Evolutionary conservation across 2,888 invertebrate species (phyloP), one percentile per base, ranked within the genome.

Genomic region (Phyto melanocephala): DNA sequence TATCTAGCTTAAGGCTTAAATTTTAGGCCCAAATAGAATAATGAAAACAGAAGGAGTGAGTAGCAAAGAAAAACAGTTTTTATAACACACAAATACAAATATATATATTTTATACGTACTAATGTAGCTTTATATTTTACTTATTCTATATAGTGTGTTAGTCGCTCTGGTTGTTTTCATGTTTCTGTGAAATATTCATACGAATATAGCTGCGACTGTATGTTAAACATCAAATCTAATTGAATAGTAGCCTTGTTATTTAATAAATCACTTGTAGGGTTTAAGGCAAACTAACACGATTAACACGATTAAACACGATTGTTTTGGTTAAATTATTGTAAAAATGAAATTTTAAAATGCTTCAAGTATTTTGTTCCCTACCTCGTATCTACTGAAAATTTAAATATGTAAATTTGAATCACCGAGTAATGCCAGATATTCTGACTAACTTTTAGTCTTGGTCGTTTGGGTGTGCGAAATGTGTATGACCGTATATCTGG

Each of bases 331-430:
- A n/a, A n/a, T n/a, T n/a, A n/a, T n/a, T n/a, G n/a, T n/a, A n/a
- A n/a, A n/a, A n/a, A n/a, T n/a, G n/a, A n/a, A n/a, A n/a, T n/a
- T n/a, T n/a, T n/a, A n/a, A n/a, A n/a, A n/a, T n/a, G n/a, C n/a
- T n/a, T n/a, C n/a, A n/a, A n/a, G n/a, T n/a, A n/a, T 45, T 62
- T 37, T 42, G 10, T n/a, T 15, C 24, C 42, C 7, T n/a, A 7
- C 33, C 4, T 50, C 65, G 65, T 22, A n/a, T 42, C 2, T 37
- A 20, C 10, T 3, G n/a, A n/a, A n/a, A n/a, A n/a, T n/a, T n/a
- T n/a, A n/a, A n/a, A n/a, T n/a, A 7, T 22, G 8, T 65, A 74
- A 83, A 84, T 81, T 86, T 85, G 6, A 86, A 87, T 86, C 82
- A 85, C 84, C 85, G 86, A 85, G 85, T 56, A 56, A 56, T 70